Evolutionary conservation across 2,797 vertebrate species (phyloP).

Genomic region (Ataeniobius toweri): DNA sequence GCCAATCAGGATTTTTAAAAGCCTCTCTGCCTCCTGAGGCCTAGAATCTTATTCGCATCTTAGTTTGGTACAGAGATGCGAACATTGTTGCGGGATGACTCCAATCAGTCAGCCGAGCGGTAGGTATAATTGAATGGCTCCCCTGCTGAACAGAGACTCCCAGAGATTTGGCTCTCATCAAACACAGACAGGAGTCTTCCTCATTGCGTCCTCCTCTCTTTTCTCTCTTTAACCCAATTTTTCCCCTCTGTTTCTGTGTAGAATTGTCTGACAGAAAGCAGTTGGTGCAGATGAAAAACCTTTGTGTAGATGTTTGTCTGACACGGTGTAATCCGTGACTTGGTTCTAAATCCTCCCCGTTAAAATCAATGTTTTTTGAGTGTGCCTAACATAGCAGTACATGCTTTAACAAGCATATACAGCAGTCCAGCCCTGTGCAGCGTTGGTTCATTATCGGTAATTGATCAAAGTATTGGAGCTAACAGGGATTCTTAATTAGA

Average conservation of each 20-base stretch:
- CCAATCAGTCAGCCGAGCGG: conserved; percentile 64
- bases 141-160: conserved; percentile 62
- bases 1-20: conserved; percentile 71
- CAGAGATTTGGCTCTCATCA: conserved; percentile 60
- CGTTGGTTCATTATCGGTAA: conserved; percentile 66
- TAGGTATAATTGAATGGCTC: conserved; percentile 67
- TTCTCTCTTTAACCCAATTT: conserved; percentile 21
- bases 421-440: conserved; percentile 29
- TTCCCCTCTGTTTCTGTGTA: conserved; percentile 14
- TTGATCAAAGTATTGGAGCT: conserved; percentile 69
- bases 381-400: conserved; percentile 70
- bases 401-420: conserved; percentile 31
- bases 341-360: conserved; percentile 72
- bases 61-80: conserved; percentile 53
- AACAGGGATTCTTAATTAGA: conserved; percentile 48
- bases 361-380: conserved; percentile 76
- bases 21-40: conserved; percentile 55
- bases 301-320: conserved; percentile 23
- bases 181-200: conserved; percentile 46
- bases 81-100: conserved; percentile 66
- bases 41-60: conserved; percentile 59
- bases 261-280: conserved; percentile 3
- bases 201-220: conserved; percentile 33
- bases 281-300: not conserved
- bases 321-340: conserved; percentile 51